These are phyloP conservation scores for Lophotriccus pileatus DNA, from an alignment of 2,797 vertebrate species.

Conservation along the genomic window DNA sequence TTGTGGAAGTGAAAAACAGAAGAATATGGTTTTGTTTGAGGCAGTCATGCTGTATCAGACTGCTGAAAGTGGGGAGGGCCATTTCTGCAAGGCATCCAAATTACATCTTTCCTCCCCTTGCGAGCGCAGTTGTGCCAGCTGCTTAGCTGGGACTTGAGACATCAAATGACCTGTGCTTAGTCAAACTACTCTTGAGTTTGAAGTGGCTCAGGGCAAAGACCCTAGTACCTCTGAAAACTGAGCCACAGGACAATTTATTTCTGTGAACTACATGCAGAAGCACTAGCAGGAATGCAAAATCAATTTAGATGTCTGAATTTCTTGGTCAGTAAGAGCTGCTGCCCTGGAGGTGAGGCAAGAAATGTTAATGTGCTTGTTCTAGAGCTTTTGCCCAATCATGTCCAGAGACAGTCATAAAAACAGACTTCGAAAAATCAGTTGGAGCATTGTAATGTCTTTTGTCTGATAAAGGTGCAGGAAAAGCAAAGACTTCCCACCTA, in stretches of 20 bases:
- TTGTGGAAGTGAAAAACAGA: neutral
- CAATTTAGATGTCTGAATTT: neutral
- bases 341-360: neutral
- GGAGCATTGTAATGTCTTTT: neutral
- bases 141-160: neutral
- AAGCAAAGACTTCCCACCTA: neutral
- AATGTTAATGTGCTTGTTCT: neutral
- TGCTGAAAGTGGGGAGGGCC: neutral
- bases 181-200: neutral
- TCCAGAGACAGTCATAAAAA: neutral
- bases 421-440: neutral
- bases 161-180: neutral
- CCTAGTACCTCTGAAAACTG: neutral
- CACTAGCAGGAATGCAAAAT: neutral
- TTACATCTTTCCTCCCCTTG: neutral
- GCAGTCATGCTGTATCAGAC: neutral
- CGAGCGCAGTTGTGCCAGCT: neutral
- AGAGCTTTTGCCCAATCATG: neutral
- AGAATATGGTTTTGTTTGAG: neutral
- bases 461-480: neutral
- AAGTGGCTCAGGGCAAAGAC: neutral
- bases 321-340: neutral
- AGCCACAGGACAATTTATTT: neutral
- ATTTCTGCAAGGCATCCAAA: neutral
- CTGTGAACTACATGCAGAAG: neutral